Evolutionary conservation across 2,888 invertebrate species (phyloP).

Genomic region (Zygothrica quintamaculata): DNA sequence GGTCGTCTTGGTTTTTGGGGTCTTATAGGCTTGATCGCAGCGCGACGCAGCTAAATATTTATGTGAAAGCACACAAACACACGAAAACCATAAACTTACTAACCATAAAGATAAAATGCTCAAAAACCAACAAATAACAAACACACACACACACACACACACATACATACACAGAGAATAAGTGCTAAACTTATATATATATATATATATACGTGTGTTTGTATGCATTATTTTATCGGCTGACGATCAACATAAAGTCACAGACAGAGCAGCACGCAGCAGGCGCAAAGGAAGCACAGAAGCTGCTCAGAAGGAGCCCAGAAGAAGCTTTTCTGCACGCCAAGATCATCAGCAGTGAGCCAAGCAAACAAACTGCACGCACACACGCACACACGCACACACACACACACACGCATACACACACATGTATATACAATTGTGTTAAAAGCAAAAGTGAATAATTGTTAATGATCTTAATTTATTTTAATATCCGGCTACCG

Average conservation of each 20-base stretch:
- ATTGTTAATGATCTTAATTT: slow-evolving; percentile 72
- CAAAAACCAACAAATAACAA: slow-evolving; percentile 29
- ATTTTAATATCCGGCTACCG: slow-evolving; percentile 67
- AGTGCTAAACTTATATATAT: no score
- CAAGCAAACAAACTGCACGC: slow-evolving; percentile 47
- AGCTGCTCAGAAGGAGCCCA: slow-evolving; percentile 26
- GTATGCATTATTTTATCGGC: slow-evolving; percentile 62
- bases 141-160: slow-evolving; percentile 29
- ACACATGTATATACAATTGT: slow-evolving; percentile 8
- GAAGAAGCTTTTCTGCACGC: slow-evolving; percentile 26
- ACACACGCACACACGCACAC: slow-evolving; percentile 64
- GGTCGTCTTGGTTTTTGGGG: slow-evolving; percentile 45
- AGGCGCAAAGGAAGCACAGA: slow-evolving; percentile 29
- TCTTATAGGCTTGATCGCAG: slow-evolving; percentile 47
- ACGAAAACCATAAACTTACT: slow-evolving; percentile 77
- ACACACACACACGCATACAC: slow-evolving; percentile 12
- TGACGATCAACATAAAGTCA: slow-evolving; percentile 62
- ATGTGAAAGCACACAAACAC: slow-evolving; percentile 73
- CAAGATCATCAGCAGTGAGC: slow-evolving; percentile 33
- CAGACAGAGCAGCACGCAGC: slow-evolving; percentile 36
- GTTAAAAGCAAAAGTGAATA: slow-evolving; percentile 78
- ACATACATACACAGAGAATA: slow-evolving; percentile 12
- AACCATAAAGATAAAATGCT: slow-evolving; percentile 76
- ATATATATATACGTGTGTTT: slow-evolving; percentile 20
- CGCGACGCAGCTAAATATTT: slow-evolving; percentile 61